Evolutionary conservation across 2,888 invertebrate genomes (phyloP).

Genomic region (Eilema depressum): DNA sequence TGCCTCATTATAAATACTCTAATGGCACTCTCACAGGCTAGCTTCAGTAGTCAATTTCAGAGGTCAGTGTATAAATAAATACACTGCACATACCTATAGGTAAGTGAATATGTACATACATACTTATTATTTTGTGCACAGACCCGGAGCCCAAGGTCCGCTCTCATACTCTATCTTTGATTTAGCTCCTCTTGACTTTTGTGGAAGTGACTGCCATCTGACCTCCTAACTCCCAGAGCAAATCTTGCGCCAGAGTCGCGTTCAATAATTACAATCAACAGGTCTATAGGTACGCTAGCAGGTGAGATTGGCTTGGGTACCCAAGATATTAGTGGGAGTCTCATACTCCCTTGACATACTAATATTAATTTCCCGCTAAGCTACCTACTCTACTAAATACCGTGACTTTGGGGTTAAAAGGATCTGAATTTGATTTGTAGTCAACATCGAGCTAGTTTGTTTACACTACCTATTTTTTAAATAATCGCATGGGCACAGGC

Average conservation of each 20-base stretch:
- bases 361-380: background rate
- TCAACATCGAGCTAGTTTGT: conserved; percentile 44
- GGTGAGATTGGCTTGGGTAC: no score
- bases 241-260: background rate
- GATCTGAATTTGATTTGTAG: conserved; percentile 3
- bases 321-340: no score
- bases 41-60: no score
- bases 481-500: conserved; percentile 61
- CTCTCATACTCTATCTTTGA: background rate
- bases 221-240: background rate
- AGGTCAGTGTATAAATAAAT: no score
- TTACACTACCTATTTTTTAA: conserved; percentile 56
- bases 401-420: background rate
- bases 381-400: background rate
- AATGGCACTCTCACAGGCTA: no score
- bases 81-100: no score
- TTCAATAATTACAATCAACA: background rate
- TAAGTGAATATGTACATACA: no score
- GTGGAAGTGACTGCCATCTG: no score
- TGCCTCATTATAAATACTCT: no score
- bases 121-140: no score
- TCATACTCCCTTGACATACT: background rate
- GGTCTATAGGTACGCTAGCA: no score
- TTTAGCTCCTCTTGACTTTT: background rate
- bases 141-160: no score